phyloP scores from a whole-genome alignment of 2,888 invertebrate species.

The Aproaerema taeniolella region DNA sequence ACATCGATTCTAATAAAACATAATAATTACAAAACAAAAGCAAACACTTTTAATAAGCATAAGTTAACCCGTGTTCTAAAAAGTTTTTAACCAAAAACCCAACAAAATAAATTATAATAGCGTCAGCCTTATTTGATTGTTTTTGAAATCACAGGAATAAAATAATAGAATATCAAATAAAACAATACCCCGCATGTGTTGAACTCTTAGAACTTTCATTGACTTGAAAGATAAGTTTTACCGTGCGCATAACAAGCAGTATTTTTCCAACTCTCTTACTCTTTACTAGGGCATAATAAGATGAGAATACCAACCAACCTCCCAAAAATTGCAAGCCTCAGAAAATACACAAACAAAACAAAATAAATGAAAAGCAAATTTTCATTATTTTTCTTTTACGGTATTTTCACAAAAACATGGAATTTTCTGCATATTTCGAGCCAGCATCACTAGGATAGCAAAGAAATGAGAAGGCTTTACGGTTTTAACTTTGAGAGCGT shows the following conservation, averaged over 20 bases:
- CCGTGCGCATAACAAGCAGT: constrained; percentile 9
- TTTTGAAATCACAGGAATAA: no score
- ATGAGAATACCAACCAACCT: background rate
- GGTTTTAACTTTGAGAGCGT: no score
- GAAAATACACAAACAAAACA: constrained; percentile 10
- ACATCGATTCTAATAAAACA: no score
- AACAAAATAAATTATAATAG: no score
- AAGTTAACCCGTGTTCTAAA: no score
- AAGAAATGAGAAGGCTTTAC: constrained; percentile 22
- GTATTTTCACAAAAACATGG: constrained; percentile 56
- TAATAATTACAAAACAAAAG: no score
- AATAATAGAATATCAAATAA: no score
- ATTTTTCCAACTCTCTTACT: constrained; percentile 14
- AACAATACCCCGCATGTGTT: no score
- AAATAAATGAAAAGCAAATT: constrained; percentile 22
- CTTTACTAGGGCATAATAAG: constrained; percentile 19
- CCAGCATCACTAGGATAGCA: constrained; percentile 40
- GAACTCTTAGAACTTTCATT: no score
- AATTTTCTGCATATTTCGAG: constrained; percentile 71
- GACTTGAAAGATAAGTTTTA: background rate
- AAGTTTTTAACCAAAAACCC: no score
- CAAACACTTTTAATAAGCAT: no score
- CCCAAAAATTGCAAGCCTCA: constrained; percentile 11
- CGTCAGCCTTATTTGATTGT: no score
- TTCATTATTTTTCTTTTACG: constrained; percentile 28